Conservation (phyloP, 2,113 vertebrate genomes). For the Pristiophorus japonicus region DNA sequence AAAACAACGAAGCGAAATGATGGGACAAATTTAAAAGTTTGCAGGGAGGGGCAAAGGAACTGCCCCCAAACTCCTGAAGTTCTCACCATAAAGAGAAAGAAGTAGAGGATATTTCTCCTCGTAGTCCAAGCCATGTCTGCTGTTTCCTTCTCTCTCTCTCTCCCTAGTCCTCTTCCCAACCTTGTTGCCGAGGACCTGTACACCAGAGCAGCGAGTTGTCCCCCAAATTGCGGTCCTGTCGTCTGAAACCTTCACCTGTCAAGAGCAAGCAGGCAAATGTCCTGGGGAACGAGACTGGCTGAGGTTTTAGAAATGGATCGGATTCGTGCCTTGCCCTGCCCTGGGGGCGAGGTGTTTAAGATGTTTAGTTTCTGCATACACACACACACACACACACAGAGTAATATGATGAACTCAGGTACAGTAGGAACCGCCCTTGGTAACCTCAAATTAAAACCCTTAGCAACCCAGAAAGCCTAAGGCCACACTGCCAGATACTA, state of each 20-base stretch:
- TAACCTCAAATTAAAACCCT: neutral
- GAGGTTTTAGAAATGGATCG: neutral
- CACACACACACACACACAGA: neutral
- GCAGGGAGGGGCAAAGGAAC: too few relatives aligned
- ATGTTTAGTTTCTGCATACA: neutral
- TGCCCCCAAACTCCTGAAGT: neutral
- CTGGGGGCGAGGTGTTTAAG: neutral
- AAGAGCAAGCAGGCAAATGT: neutral
- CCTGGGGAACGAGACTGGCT: neutral
- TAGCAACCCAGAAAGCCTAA: neutral
- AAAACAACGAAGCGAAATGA: neutral
- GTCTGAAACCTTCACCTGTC: neutral
- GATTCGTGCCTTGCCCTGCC: neutral
- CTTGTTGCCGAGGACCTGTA: neutral
- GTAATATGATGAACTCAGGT: neutral
- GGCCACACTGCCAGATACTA: neutral
- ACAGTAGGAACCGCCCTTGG: neutral
- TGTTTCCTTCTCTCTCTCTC: neutral
- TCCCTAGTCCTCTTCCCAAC: neutral
- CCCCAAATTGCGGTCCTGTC: too few relatives aligned
- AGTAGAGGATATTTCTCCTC: neutral
- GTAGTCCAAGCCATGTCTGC: neutral
- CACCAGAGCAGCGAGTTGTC: too few relatives aligned
- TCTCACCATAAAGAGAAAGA: neutral
- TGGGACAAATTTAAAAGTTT: neutral